Percentiles rank a stretch among this genome's conserved stretches.
These are phyloP conservation scores for Plecturocebus donacophilus DNA, from an alignment of 2,113 vertebrate genomes.

Conservation along the genomic window DNA sequence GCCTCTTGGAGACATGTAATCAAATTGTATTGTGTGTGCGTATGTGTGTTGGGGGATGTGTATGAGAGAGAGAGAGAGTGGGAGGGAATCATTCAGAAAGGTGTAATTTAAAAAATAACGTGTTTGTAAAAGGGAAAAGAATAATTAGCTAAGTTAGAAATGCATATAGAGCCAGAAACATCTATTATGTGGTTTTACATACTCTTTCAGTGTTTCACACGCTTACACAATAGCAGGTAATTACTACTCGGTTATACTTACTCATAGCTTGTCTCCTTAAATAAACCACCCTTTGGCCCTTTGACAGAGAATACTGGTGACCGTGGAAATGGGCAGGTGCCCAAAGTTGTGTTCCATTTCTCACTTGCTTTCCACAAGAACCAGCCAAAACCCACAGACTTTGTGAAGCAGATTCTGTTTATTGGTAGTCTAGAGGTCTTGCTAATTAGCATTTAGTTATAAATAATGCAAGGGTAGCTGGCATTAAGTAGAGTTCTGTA, in stretches of 20 bases:
- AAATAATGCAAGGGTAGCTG: not conserved
- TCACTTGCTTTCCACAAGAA: not conserved
- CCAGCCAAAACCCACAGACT: not conserved
- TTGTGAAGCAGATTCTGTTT: not conserved
- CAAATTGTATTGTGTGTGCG: not conserved
- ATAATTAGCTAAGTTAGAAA: conserved; percentile 23
- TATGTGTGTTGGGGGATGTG: not conserved
- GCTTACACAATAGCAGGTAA: not conserved
- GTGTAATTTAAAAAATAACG: not conserved
- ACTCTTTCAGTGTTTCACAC: not conserved
- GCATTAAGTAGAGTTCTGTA: not conserved
- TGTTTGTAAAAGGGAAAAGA: not conserved
- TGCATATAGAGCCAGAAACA: not conserved
- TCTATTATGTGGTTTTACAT: not conserved
- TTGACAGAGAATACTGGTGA: not conserved
- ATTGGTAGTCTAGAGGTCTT: not conserved
- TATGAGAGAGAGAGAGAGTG: not conserved
- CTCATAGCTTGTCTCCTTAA: not conserved
- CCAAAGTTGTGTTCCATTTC: not conserved
- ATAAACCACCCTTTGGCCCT: not conserved
- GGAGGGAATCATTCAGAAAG: not conserved
- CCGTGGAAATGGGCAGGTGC: not conserved
- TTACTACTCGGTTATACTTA: not conserved
- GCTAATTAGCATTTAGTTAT: conserved; percentile 35
- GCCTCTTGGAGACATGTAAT: not conserved